Base-by-base conservation (phyloP, 2,113 vertebrate species). In the Carassius auratus region DNA sequence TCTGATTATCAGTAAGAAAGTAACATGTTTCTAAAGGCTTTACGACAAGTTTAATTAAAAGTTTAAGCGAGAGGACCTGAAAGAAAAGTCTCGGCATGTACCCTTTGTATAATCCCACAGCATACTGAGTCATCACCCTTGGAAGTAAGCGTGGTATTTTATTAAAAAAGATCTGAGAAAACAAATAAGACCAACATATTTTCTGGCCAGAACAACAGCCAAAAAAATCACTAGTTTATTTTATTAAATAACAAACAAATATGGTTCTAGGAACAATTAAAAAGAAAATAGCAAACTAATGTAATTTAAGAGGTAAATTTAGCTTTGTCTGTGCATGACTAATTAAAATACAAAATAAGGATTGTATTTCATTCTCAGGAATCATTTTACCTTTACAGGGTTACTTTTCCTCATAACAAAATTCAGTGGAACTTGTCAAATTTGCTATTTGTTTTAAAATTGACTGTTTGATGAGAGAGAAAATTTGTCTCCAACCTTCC, bases 41-140 rank as follows among this genome's bases (percentile, higher is more conserved):
- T 17, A 12, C 48, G 45, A 74, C 17, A 3, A 57, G 59, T 81
- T 73, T 84, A 69, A 64, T 74, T 8, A 81, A 76, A 81, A 80
- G 57, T 74, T 66, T 68, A 55, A 52, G 38, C 45, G 26, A 83
- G 17, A 66, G n/a, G 36, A 69, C 38, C 59, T 81, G 19, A 38
- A 62, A 71, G 64, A 76, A 19, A 80, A 74, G 30, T 62, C 79
- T 50, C 26, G 21, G 81, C 57, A 50, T 17, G 84, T 83, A 84
- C 80, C 42, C 57, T 64, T 59, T 81, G 68, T 71, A 80, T 26
- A 84, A 87, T 68, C 76, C 84, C 66, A 83, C 62, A 38, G 33
- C 55, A 48, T 52, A 73, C 57, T 80, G 69, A 74, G 68, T 88
- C 75, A 88, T 85, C 57, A 42, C 84, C 59, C 55, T 84, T 75